Base-by-base conservation (phyloP, 2,888 invertebrate genomes). In the Colletes collaris region DNA sequence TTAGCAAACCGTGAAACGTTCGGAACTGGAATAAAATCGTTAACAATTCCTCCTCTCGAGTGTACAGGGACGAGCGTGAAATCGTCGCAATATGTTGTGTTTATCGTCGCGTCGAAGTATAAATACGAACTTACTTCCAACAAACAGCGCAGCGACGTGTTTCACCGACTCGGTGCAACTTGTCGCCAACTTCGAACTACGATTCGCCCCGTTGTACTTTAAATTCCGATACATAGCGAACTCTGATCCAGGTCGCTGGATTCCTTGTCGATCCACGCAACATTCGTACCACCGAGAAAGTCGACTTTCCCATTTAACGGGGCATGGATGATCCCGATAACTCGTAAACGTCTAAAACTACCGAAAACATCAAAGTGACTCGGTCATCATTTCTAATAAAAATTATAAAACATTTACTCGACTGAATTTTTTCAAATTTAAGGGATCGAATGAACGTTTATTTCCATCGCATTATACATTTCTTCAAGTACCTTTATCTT, bases 221-320 rank as follows among this genome's bases (percentile, higher is more conserved):
- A 74, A 74, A 74, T 74, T 60, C 73, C 71, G 55, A 71, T 74
- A 62, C 53, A 55, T 74, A 60, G 60, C 11, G 19, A 53, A 60
- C 19, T 68, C 52, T 60, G 59, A 68, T 68, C 59, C 68, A 60
- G 68, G 59, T 68, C 68, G 59, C 59, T 60, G 68, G 40, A 68
- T 60, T 60, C 52, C 59, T 59, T 58, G 44, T 44, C 52, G 44
- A 44, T 44, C 52, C 44, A 8, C 40, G 40, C 19, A 53, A 69
- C 68, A 52, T 60, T 68, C 50, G 58, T 37, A 59, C 68, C 10
- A 49, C 70, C 59, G 69, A 50, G 46, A 73, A 69, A 59, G 52
- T 59, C 52, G 16, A 44, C 11, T 46, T n/a, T 27, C 27, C 35
- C 44, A 44, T 69, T 73, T 59, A 59, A 50, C 35, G 13, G 35